These are phyloP conservation scores for Littorina saxatilis DNA, from an alignment of 1,140 invertebrate genomes.

Conservation along the genomic window DNA sequence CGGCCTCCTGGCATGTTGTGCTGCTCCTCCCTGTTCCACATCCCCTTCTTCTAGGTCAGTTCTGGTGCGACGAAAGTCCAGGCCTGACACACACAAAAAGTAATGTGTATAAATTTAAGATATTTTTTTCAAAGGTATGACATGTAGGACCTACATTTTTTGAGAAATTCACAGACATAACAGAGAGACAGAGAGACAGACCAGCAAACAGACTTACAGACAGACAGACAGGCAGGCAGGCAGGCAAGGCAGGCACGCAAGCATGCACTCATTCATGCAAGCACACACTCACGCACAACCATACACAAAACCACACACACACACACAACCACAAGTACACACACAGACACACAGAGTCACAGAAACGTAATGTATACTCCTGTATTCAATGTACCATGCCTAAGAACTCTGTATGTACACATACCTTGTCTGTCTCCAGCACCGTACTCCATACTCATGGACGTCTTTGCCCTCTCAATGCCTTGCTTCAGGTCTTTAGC, in stretches of 20 bases:
- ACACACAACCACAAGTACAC: too few relatives aligned
- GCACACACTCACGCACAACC: not conserved
- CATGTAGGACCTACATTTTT: too few relatives aligned
- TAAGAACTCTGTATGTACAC: too few relatives aligned
- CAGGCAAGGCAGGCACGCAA: not conserved
- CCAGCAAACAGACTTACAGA: not conserved
- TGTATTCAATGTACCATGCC: too few relatives aligned
- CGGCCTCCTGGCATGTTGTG: not conserved
- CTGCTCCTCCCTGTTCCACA: not conserved
- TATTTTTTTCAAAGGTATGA: too few relatives aligned
- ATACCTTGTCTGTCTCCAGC: conserved; percentile 35
- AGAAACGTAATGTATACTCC: too few relatives aligned
- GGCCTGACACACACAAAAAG: not conserved
- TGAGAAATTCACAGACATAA: not conserved
- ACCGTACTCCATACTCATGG: conserved; percentile 48
- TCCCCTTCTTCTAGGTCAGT: not conserved
- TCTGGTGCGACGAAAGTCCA: not conserved
- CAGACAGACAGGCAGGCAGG: not conserved
- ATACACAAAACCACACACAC: not conserved
- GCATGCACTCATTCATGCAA: not conserved
- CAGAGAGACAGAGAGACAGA: not conserved
- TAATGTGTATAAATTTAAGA: not conserved
- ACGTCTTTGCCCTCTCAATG: conserved; percentile 50
- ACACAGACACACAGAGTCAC: too few relatives aligned
- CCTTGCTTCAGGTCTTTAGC: conserved; percentile 50